phyloP scores from a whole-genome alignment of 2,888 invertebrate genomes.

The Morpho achilles region DNA sequence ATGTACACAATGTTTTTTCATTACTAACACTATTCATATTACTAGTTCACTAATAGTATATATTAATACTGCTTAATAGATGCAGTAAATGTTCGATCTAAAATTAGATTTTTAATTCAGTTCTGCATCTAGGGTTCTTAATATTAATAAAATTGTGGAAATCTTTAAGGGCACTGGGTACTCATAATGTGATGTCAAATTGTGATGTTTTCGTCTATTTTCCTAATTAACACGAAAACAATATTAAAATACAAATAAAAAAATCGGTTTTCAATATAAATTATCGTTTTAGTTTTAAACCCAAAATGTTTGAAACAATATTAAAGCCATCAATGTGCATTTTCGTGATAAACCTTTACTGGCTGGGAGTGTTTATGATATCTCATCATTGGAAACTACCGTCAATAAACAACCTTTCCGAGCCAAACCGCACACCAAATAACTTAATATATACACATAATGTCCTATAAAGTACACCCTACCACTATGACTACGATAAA shows the following conservation, averaged over 20 bases:
- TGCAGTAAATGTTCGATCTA: slow-evolving; percentile 40
- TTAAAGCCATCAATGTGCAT: slow-evolving; percentile 73
- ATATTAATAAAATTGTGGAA: slow-evolving; percentile 22
- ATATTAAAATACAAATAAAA: slow-evolving; percentile 30
- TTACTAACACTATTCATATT: slow-evolving; percentile 23
- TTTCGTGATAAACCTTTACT: slow-evolving; percentile 45
- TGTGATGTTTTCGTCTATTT: slow-evolving; percentile 51
- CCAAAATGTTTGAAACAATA: slow-evolving; percentile 56
- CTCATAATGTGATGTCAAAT: slow-evolving; percentile 51
- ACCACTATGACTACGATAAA: slow-evolving; percentile 74
- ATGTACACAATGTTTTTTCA: slow-evolving; percentile 29
- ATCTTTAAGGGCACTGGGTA: slow-evolving; percentile 21
- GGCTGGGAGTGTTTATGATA: slow-evolving; percentile 14
- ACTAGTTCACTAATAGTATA: slow-evolving; percentile 34
- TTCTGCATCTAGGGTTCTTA: slow-evolving; percentile 41
- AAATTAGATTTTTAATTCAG: slow-evolving; percentile 32
- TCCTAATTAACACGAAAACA: slow-evolving; percentile 29
- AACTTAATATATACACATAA: slow-evolving; percentile 59
- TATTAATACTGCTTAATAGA: slow-evolving; percentile 61
- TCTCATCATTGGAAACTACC: slow-evolving; percentile 9
- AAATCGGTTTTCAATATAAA: slow-evolving; percentile 22
- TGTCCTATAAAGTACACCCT: slow-evolving; percentile 65
- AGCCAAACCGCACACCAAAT: slow-evolving; percentile 43
- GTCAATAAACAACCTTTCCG: slow-evolving; percentile 19
- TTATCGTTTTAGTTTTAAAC: slow-evolving; percentile 38